phyloP scores from a whole-genome alignment of 2,888 invertebrate species.

The Leucania comma region DNA sequence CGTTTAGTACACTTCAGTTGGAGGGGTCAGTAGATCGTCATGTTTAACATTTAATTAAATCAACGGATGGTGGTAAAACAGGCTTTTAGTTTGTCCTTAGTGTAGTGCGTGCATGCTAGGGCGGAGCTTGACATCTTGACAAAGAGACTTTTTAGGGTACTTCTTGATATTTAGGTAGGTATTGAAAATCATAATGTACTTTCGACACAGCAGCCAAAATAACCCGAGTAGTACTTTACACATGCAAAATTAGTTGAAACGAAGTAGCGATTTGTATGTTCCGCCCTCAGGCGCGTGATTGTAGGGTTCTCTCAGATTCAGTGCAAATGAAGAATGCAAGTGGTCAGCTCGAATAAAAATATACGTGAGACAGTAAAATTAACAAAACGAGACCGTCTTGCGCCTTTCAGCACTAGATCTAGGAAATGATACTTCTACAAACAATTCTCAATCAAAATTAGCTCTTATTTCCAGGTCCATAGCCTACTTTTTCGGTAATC shows the following conservation, averaged over 20 bases:
- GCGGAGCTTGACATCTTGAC: conserved; percentile 13
- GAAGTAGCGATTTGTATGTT: neutral
- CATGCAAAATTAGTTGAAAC: neutral
- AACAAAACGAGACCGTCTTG: conserved; percentile 17
- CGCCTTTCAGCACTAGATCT: conserved; percentile 24
- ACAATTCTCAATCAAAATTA: conserved; percentile 31
- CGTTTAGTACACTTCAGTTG: too few species aligned
- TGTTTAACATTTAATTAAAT: neutral
- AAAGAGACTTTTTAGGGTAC: neutral
- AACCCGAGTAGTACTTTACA: neutral
- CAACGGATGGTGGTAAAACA: conserved; percentile 7
- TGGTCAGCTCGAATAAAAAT: conserved; percentile 13
- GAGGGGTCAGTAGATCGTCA: neutral
- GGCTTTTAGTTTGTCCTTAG: conserved; percentile 7
- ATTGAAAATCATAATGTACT: conserved; percentile 11
- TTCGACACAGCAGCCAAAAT: neutral
- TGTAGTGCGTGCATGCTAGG: conserved; percentile 11
- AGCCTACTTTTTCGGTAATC: conserved; percentile 37
- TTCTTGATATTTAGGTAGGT: conserved; percentile 26
- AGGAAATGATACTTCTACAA: neutral
- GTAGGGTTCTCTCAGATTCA: conserved; percentile 1
- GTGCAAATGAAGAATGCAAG: conserved; percentile 5
- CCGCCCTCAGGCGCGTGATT: neutral
- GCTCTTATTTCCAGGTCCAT: conserved; percentile 66
- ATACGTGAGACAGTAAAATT: conserved; percentile 35